Base-by-base conservation (phyloP, 2,113 vertebrate species). In the Apteryx mantelli region DNA sequence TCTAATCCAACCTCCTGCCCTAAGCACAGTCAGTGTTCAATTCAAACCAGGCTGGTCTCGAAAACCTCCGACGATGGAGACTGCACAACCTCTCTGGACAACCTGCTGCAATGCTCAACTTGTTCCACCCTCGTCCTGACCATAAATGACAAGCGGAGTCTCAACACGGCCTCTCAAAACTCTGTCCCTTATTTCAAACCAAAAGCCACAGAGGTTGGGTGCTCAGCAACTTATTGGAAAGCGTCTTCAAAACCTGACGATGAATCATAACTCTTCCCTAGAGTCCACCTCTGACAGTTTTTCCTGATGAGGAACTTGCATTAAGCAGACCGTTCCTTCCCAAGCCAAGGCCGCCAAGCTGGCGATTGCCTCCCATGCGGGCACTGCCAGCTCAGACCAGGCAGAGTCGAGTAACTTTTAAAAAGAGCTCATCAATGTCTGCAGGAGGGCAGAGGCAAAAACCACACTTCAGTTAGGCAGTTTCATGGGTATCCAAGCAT, bases 81-180 rank as follows among this genome's bases (percentile, higher is more conserved):
- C 18, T 19, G 46, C 46, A 48, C 46, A 48, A 19, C 17, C 18
- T 48, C 17, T 48, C 46, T 18, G 18, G 18, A 48, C 17, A 44
- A 18, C 2, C 16, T 80, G 16, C 48, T 53, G 28, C 56, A 91
- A 69, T 1, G 1, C 7, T 50, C 0, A 0, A 32, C 13, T 34
- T 50, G 52, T 58, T 69, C 76, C 77, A 80, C 30, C 38, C 58
- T 32, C 13, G 11, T 9, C 30, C n/a, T 56, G 24, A 30, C 4
- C 46, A 52, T 3, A n/a, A 56, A 0, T 15, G 9, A 44, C 17
- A 32, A 58, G 2, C 12, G 7, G 40, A 83, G 58, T 7, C 34
- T 55, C n/a, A 38, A 30, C 26, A 52, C 52, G 40, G 64, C 68
- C 32, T 34, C 10, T 11, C 22, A 42, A 25, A 40, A 32, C 42